Percentiles rank a stretch among this genome's conserved stretches.
These are phyloP conservation scores for Phaetusa simplex DNA, from an alignment of 2,113 vertebrate species.

Conservation along the genomic window DNA sequence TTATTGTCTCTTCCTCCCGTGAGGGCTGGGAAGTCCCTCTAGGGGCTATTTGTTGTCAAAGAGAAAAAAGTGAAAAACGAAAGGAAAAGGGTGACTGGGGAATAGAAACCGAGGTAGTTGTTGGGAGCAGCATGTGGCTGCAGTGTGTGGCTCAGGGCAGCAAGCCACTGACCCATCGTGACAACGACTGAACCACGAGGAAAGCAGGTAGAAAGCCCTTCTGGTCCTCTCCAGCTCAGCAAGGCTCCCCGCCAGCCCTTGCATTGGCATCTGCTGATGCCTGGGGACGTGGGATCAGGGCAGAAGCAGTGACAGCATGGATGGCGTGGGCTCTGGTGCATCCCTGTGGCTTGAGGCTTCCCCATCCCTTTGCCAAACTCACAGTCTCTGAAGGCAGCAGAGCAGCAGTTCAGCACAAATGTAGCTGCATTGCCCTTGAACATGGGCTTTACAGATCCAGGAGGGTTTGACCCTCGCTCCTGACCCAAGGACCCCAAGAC, in stretches of 20 bases:
- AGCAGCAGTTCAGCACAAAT: background rate
- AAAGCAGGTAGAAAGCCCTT: background rate
- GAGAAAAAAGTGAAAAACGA: background rate
- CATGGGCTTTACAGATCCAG: background rate
- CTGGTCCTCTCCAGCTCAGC: background rate
- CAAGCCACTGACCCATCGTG: rapidly evolving
- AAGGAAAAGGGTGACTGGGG: background rate
- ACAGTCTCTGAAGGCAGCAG: background rate
- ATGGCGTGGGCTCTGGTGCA: background rate
- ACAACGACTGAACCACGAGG: background rate
- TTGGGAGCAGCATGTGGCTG: background rate
- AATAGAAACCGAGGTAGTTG: background rate
- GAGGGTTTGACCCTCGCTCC: background rate
- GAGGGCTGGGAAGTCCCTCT: background rate
- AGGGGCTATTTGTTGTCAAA: background rate
- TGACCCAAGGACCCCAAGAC: background rate
- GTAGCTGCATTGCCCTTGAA: background rate
- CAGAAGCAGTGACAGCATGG: background rate
- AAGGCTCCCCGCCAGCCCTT: background rate
- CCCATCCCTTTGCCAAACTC: background rate
- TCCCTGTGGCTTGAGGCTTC: background rate
- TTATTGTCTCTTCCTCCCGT: background rate
- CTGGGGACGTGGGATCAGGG: background rate
- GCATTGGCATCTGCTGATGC: background rate
- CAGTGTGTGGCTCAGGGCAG: background rate